Evolutionary conservation across 2,888 invertebrate species (phyloP), one percentile per base, ranked within the genome.

Genomic region (Acanthoscelides obtectus): DNA sequence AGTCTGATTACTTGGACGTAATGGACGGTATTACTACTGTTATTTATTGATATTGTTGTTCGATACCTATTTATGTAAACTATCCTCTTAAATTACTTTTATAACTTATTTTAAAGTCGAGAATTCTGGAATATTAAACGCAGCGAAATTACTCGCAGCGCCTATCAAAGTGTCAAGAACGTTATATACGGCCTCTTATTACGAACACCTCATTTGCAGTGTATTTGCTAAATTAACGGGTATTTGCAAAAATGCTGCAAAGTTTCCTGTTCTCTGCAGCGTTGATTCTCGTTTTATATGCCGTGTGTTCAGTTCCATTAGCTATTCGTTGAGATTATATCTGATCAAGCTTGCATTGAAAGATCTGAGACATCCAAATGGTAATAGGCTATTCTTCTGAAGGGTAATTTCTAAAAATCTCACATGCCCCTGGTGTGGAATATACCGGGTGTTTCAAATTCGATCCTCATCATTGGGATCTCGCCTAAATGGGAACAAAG

Each of bases 111-210:
- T 68, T 69, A 71, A 71, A 72, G 22, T 70, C 67, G n/a, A 45
- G 45, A 45, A 69, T 64, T 64, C 68, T 67, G 70, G 74, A 73
- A 72, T 72, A 70, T 72, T 73, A 73, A 76, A 73, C 73, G 72
- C n/a, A n/a, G n/a, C 64, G 64, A 75, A 74, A 76, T 75, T 74
- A 73, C 73, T 69, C 65, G 70, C 63, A 70, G 69, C 72, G 68
- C 69, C 73, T 69, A 76, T 76, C 75, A 76, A 78, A 67, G 74
- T 79, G 79, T 79, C 79, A 76, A 71, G 72, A 72, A 71, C 70
- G 71, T 77, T 77, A 78, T 79, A 75, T 76, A 77, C 75, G 76
- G 74, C 74, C 76, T 72, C 71, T 74, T 75, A 75, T 78, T 78
- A 74, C 76, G 75, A 72, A 75, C 76, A 77, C 75, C 76, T 77